Conservation (phyloP, 2,888 invertebrate species). For the Siphlonurus alternatus region DNA sequence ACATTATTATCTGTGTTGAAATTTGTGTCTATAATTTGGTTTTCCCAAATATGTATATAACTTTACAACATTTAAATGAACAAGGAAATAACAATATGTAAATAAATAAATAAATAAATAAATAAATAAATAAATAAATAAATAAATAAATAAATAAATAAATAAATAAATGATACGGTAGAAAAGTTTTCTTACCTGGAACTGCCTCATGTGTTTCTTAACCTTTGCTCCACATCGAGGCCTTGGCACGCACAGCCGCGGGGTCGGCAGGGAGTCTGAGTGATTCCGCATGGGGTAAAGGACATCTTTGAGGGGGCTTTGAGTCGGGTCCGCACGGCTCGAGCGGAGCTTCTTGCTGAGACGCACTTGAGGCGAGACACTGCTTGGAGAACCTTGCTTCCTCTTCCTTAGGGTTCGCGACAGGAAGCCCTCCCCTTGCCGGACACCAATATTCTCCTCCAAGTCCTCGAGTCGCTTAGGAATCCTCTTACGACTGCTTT, state of each 20-base stretch:
- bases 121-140: too few species aligned
- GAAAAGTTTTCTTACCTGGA: too few species aligned
- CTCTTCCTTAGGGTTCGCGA: neutral
- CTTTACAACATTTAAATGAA: too few species aligned
- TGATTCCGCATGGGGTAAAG: neutral
- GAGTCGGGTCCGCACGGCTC: neutral
- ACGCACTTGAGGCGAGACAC: neutral
- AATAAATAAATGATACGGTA: too few species aligned
- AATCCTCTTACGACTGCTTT: neutral
- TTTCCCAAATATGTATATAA: too few species aligned
- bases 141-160: too few species aligned
- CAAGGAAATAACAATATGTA: too few species aligned
- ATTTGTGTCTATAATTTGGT: too few species aligned
- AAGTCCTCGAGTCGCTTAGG: neutral
- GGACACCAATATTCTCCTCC: neutral
- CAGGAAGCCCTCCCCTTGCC: neutral
- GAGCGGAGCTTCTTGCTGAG: neutral
- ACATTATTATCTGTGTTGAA: too few species aligned
- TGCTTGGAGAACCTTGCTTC: neutral
- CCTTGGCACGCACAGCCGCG: neutral
- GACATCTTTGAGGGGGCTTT: neutral
- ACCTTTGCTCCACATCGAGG: neutral
- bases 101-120: too few species aligned
- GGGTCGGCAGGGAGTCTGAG: neutral
- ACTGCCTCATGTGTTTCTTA: neutral